Evolutionary conservation across 2,888 invertebrate species (phyloP).

Genomic region (Darwinula stevensoni): DNA sequence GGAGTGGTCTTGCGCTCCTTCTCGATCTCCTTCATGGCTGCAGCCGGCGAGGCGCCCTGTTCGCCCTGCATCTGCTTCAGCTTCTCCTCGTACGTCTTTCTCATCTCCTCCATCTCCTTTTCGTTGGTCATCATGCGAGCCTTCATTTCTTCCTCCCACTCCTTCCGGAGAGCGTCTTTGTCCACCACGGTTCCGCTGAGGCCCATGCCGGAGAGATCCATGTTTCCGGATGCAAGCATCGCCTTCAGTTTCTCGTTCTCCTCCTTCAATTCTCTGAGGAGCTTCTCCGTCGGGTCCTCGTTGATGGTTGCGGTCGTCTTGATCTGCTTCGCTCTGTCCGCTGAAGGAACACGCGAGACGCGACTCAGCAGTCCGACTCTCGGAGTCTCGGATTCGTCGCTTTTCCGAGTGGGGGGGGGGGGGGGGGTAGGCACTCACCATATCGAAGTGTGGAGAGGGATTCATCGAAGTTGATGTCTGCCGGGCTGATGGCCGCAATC

Average conservation of each 20-base stretch:
- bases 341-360: conserved; percentile 13
- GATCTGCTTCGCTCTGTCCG: conserved; percentile 25
- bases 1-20: conserved; percentile 18
- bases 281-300: conserved; percentile 23
- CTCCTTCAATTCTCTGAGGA: conserved; percentile 23
- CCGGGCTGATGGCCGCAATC: conserved; percentile 23
- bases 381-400: not conserved
- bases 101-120: conserved; percentile 21
- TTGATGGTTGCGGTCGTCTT: conserved; percentile 23
- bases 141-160: conserved; percentile 17
- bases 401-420: not conserved
- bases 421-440: conserved; percentile 14
- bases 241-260: conserved; percentile 22
- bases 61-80: conserved; percentile 10
- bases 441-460: conserved; percentile 22
- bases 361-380: no score
- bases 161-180: no score
- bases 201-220: conserved; percentile 10
- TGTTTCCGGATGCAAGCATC: conserved; percentile 15
- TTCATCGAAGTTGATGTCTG: conserved; percentile 22
- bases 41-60: not conserved
- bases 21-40: conserved; percentile 12
- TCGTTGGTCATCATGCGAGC: conserved; percentile 19
- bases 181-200: conserved; percentile 6
- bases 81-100: conserved; percentile 19